Conservation (phyloP, 1,140 invertebrate genomes). For the Galleria mellonella region DNA sequence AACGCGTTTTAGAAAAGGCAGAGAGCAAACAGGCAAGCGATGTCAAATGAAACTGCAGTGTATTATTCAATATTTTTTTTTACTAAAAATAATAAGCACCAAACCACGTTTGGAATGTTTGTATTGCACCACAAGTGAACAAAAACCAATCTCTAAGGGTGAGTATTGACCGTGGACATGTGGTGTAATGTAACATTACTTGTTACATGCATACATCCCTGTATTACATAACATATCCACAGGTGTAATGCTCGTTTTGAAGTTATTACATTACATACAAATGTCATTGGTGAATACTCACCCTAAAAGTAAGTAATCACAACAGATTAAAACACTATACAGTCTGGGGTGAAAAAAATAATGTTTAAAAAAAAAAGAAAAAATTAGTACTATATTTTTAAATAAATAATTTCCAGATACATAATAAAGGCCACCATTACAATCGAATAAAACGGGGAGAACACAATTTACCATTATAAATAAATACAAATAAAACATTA, state of each 20-base stretch:
- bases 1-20: constrained; percentile 15
- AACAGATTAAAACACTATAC: constrained; percentile 3
- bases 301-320: constrained; percentile 6
- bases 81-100: constrained; percentile 70
- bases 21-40: constrained; percentile 42
- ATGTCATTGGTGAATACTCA: too few relatives aligned
- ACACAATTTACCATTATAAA: constrained; percentile 13
- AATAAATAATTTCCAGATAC: constrained; percentile 48
- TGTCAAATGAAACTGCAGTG: constrained; percentile 57
- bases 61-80: constrained; percentile 53
- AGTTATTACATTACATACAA: too few relatives aligned
- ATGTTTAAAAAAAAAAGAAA: constrained; percentile 17
- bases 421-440: constrained; percentile 71
- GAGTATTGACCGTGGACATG: too few relatives aligned
- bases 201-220: too few relatives aligned
- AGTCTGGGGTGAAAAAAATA: constrained; percentile 14
- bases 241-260: too few relatives aligned
- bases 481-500: constrained; percentile 10
- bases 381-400: constrained; percentile 25
- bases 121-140: constrained; percentile 68
- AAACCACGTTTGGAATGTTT: constrained; percentile 73
- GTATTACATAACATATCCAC: too few relatives aligned
- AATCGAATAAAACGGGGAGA: constrained; percentile 19
- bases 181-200: too few relatives aligned
- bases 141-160: constrained; percentile 48